These are phyloP conservation scores for Aphodius granarius DNA, from an alignment of 2,888 invertebrate species.

Conservation along the genomic window DNA sequence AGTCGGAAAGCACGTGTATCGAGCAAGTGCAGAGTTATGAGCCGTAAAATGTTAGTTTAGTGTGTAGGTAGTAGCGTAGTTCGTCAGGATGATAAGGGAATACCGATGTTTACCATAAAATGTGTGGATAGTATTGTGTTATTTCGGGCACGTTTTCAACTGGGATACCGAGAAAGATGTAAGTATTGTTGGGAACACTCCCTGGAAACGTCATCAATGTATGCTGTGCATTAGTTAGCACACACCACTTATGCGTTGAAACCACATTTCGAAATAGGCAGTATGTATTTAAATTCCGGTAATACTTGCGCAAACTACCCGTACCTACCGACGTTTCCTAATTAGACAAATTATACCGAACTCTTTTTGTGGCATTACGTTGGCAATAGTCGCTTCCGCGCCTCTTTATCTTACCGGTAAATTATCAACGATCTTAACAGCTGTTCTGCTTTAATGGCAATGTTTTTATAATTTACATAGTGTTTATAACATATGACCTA, in stretches of 20 bases:
- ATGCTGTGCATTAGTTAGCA: constrained; percentile 19
- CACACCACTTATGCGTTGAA: not conserved
- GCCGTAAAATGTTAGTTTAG: constrained; percentile 27
- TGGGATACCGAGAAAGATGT: constrained; percentile 31
- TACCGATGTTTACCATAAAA: constrained; percentile 36
- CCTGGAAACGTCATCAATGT: constrained; percentile 38
- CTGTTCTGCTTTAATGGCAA: constrained; percentile 28
- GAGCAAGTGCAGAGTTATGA: not conserved
- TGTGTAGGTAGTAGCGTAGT: constrained; percentile 34
- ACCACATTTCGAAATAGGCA: constrained; percentile 36
- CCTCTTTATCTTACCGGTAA: constrained; percentile 16
- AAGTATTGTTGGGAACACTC: constrained; percentile 34
- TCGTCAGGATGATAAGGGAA: constrained; percentile 37
- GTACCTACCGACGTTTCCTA: not conserved
- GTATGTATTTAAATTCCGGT: constrained; percentile 39
- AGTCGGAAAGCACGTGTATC: not conserved
- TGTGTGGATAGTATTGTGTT: constrained; percentile 28
- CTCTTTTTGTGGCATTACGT: not conserved
- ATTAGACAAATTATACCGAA: not conserved
- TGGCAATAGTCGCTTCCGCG: not conserved
- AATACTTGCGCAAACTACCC: constrained; percentile 29
- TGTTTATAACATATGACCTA: constrained; percentile 27
- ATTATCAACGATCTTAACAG: constrained; percentile 23
- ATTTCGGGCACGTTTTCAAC: constrained; percentile 22
- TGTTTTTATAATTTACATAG: constrained; percentile 20